Conservation (phyloP, 2,888 invertebrate species). For the Hedya salicella region DNA sequence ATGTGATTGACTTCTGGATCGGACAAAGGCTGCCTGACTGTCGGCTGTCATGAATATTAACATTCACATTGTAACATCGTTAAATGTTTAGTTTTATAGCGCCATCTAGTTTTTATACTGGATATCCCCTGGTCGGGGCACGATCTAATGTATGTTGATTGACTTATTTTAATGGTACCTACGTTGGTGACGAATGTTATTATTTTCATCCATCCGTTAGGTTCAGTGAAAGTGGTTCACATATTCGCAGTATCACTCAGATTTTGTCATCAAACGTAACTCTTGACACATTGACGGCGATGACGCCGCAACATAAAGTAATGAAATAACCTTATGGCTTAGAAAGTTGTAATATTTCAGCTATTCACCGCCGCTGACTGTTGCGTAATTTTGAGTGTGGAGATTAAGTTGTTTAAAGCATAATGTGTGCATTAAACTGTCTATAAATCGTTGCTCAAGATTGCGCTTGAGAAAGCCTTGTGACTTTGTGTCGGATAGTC, state of each 20-base stretch:
- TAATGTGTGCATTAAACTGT: constrained; percentile 24
- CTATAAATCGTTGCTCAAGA: constrained; percentile 1
- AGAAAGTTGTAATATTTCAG: constrained; percentile 38
- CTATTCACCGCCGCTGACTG: constrained; percentile 11
- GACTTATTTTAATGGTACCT: no score
- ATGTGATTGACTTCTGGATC: no score
- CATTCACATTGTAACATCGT: no score
- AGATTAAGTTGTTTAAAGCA: constrained; percentile 33
- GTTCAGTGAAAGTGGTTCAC: constrained; percentile 28
- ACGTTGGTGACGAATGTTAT: not conserved
- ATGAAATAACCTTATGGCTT: constrained; percentile 30
- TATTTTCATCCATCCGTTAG: constrained; percentile 1
- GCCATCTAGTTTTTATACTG: no score
- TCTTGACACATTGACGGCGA: constrained; percentile 19
- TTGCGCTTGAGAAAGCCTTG: constrained; percentile 18
- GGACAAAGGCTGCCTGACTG: no score
- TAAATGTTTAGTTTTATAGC: no score
- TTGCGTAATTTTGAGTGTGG: constrained; percentile 34
- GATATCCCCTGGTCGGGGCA: no score
- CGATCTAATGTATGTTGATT: no score
- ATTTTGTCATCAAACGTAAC: not conserved
- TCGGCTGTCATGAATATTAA: no score
- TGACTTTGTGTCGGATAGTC: not conserved
- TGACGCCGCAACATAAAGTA: constrained; percentile 30
- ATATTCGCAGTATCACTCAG: constrained; percentile 21